Conservation (phyloP, 2,888 invertebrate species). For the Dromius quadrimaculatus region DNA sequence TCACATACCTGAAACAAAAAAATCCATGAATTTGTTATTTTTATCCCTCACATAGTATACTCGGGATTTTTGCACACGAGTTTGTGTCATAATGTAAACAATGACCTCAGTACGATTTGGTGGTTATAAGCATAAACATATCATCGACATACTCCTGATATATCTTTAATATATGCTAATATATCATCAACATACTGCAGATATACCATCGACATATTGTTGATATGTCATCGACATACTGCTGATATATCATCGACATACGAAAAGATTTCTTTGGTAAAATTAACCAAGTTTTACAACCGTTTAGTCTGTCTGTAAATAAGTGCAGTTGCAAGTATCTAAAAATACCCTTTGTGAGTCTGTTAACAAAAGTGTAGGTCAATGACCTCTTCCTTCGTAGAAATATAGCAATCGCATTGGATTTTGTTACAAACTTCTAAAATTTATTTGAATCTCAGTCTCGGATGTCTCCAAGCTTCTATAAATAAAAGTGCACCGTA, state of each 20-base stretch:
- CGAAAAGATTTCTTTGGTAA: too few relatives aligned
- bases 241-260: too few relatives aligned
- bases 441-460: conserved; percentile 16
- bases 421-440: conserved; percentile 17
- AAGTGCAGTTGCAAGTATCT: not conserved
- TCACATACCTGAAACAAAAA: conserved; percentile 33
- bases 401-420: conserved; percentile 23
- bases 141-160: too few relatives aligned
- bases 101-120: too few relatives aligned
- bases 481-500: conserved; percentile 10
- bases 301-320: conserved; percentile 23
- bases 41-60: not conserved
- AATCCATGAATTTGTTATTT: conserved; percentile 1
- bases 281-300: too few relatives aligned
- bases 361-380: conserved; percentile 17
- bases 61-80: not conserved
- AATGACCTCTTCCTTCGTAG: conserved; percentile 5
- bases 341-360: conserved; percentile 20
- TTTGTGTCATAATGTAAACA: too few relatives aligned
- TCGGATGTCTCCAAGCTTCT: not conserved
- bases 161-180: too few relatives aligned
- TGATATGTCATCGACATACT: too few relatives aligned
- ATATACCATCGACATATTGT: too few relatives aligned
- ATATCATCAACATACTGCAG: too few relatives aligned
- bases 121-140: too few relatives aligned